These are phyloP conservation scores for Agrilus planipennis DNA, from an alignment of 1,140 invertebrate species.

Conservation along the genomic window DNA sequence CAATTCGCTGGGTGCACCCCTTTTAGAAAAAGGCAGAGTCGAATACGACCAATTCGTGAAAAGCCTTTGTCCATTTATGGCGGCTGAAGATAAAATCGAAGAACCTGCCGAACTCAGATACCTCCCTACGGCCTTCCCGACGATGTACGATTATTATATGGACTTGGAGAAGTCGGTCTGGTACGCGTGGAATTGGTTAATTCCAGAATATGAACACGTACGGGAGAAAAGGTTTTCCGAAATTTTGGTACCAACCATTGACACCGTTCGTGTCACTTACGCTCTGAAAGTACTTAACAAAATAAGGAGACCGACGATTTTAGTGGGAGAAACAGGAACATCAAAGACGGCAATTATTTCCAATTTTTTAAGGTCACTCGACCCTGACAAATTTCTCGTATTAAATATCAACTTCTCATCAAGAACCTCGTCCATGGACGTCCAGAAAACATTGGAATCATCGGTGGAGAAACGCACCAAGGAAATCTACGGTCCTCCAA, in stretches of 20 bases:
- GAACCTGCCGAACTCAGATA: constrained; percentile 55
- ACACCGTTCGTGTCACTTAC: constrained; percentile 69
- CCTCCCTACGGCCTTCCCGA: constrained; percentile 51
- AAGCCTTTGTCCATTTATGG: constrained; percentile 54
- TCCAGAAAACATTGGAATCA: constrained; percentile 76
- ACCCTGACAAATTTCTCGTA: constrained; percentile 51
- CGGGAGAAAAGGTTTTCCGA: constrained; percentile 57
- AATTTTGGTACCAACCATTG: constrained; percentile 80
- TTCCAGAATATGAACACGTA: constrained; percentile 65
- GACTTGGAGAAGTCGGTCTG: constrained; percentile 58
- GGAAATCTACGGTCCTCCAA: constrained; percentile 74
- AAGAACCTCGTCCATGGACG: constrained; percentile 75
- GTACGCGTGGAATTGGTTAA: constrained; percentile 73
- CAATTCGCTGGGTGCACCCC: constrained; percentile 69
- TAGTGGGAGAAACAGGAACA: constrained; percentile 81
- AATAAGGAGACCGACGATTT: constrained; percentile 60
- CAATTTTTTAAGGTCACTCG: constrained; percentile 62
- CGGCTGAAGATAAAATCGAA: constrained; percentile 47
- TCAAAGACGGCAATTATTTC: constrained; percentile 82
- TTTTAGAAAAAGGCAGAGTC: constrained; percentile 52
- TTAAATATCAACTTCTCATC: constrained; percentile 84
- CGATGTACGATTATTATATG: constrained; percentile 72
- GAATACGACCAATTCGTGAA: constrained; percentile 75
- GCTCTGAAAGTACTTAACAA: constrained; percentile 67
- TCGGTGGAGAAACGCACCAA: constrained; percentile 80